Conservation (phyloP, 2,797 vertebrate species). For the Danio choprae region DNA sequence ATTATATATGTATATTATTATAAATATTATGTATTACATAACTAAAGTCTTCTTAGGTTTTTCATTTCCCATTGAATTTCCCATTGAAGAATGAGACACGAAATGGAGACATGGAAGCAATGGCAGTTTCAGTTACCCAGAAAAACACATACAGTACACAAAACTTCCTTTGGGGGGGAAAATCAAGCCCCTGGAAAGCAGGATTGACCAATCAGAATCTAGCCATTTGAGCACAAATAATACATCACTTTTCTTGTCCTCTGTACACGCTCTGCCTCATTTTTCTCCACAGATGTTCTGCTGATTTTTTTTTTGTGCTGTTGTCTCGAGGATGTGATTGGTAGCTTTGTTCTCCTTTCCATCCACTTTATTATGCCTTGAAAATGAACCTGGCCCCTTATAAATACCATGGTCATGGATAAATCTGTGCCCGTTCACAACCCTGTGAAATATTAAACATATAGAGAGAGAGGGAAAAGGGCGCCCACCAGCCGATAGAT, state of each 20-base stretch:
- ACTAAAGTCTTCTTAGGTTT: neutral
- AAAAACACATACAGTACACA: too few relatives aligned
- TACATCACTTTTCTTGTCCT: neutral
- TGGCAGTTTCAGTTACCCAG: neutral
- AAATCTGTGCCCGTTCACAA: slow-evolving; percentile 16
- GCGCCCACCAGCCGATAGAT: slow-evolving; percentile 6
- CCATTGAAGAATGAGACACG: neutral
- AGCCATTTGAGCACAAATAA: neutral
- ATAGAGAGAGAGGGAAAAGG: slow-evolving; percentile 6
- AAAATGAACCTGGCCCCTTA: slow-evolving; percentile 22
- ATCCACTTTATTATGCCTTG: slow-evolving; percentile 2
- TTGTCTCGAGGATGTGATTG: slow-evolving; percentile 15
- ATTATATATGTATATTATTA: too few relatives aligned
- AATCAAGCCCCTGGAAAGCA: neutral
- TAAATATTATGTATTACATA: too few relatives aligned
- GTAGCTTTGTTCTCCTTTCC: neutral
- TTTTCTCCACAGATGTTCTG: neutral
- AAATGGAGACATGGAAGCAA: neutral
- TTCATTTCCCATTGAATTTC: neutral
- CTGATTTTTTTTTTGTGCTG: slow-evolving; percentile 16
- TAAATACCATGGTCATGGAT: slow-evolving; percentile 19
- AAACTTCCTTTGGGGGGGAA: neutral
- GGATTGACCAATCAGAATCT: neutral
- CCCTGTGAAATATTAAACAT: slow-evolving; percentile 40
- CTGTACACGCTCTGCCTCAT: neutral